Base-by-base conservation (phyloP, 2,797 vertebrate species). In the Rhadinocentrus ornatus region DNA sequence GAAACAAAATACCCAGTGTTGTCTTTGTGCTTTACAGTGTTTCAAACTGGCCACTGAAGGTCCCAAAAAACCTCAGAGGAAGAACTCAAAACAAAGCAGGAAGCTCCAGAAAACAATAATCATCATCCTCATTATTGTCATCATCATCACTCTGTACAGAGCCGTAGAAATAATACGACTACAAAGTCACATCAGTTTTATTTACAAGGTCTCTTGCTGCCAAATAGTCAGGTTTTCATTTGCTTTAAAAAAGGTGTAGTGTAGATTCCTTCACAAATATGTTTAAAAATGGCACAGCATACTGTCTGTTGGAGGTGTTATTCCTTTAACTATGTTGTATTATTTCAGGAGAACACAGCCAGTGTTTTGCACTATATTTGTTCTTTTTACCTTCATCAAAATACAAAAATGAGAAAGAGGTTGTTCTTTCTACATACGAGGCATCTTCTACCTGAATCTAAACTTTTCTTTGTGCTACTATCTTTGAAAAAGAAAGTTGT, bases 21-120 rank as follows among this genome's bases (percentile, higher is more conserved):
- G 78, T 86, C 88, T 81, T 94, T 95, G 95, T 95, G 95, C 95
- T 95, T 95, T 95, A 95, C 94, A 95, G 93, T 55, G 59, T 87
- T 88, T 81, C 75, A 73, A 85, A 84, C 81, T 69, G 20, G 34
- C 70, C 81, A 71, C 65, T 56, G 73, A 66, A 86, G 80, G 72
- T 85, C 70, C 57, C 66, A 73, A 82, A 88, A 66, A 80, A 69
- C 73, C 80, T 72, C 86, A 75, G 82, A 79, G 84, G 84, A 91
- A 89, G 86, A 93, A 87, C 73, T 79, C 66, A 88, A 75, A 78
- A 70, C 64, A 90, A 78, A 88, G 71, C 80, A 72, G 85, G 87
- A 92, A 92, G 88, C 86, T 88, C 86, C 85, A 86, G 86, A 85
- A 83, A 79, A 41, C 85, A 87, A 55, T 73, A 62, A 66, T 75